Evolutionary conservation across 2,113 vertebrate species (phyloP).

Genomic region (Empidonax traillii): DNA sequence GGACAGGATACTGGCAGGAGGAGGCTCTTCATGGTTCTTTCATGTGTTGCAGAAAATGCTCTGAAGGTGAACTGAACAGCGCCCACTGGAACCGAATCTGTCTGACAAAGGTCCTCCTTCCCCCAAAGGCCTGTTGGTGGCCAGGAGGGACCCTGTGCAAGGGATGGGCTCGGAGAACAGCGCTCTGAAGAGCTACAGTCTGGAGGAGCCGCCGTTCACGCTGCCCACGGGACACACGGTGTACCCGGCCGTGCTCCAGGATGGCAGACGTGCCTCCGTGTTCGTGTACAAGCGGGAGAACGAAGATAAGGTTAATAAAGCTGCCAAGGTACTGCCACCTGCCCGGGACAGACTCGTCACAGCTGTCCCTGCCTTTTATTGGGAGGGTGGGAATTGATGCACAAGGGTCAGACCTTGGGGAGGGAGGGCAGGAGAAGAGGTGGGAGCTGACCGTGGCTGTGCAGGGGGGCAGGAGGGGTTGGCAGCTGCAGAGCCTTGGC

Average conservation of each 20-base stretch:
- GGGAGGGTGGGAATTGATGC: background rate
- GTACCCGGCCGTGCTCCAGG: conserved; percentile 83
- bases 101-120: background rate
- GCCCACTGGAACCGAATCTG: fast-evolving
- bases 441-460: background rate
- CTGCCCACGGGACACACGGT: conserved; percentile 84
- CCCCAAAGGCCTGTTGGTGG: background rate
- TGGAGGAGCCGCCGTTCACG: conserved; percentile 78
- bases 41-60: conserved; percentile 49
- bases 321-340: conserved; percentile 82
- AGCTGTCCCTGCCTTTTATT: background rate
- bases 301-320: conserved; percentile 93
- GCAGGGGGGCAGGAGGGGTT: too few relatives aligned
- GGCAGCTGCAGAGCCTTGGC: background rate
- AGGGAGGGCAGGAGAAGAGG: background rate
- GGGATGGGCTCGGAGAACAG: conserved; percentile 96
- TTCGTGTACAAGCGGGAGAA: conserved; percentile 90
- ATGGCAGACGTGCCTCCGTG: conserved; percentile 86
- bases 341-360: background rate
- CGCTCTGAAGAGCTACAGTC: conserved; percentile 78
- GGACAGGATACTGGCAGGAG: background rate
- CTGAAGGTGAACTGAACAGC: background rate
- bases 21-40: background rate
- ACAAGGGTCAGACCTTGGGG: background rate
- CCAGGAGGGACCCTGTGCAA: background rate